phyloP scores from a whole-genome alignment of 2,113 vertebrate species.

The Lagopus muta region DNA sequence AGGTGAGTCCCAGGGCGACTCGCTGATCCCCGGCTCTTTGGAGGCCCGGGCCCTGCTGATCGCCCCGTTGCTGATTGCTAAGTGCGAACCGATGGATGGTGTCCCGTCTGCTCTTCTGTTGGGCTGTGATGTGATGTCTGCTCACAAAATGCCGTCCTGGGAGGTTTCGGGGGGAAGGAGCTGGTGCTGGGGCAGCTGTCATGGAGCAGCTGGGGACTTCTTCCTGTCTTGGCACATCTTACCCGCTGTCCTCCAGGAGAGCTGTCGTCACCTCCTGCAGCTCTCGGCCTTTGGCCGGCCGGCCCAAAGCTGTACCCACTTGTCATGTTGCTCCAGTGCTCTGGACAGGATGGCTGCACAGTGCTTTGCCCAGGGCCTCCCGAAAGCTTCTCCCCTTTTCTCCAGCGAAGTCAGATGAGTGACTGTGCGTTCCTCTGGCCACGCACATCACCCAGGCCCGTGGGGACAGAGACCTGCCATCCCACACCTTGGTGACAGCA shows the following conservation, averaged over 20 bases:
- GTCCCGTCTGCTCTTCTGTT: not conserved
- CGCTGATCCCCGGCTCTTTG: accelerated
- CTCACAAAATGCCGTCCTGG: not conserved
- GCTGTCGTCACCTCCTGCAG: too few relatives aligned
- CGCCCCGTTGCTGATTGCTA: not conserved
- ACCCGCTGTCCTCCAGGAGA: not conserved
- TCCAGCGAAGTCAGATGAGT: not conserved
- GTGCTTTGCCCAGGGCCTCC: not conserved
- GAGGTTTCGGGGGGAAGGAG: not conserved
- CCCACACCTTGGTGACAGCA: not conserved
- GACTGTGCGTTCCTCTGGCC: not conserved
- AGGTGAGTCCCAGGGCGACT: slow-evolving; percentile 80
- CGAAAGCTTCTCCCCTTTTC: not conserved
- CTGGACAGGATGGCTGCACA: accelerated
- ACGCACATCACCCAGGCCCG: not conserved
- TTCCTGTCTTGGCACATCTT: not conserved
- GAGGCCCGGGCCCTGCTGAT: not conserved
- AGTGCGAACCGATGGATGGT: not conserved
- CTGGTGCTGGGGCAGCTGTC: not conserved
- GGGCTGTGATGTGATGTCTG: not conserved
- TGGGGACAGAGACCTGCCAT: not conserved
- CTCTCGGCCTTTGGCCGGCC: not conserved
- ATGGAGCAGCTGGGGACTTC: not conserved
- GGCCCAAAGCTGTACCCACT: not conserved
- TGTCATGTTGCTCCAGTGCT: not conserved